Conservation (phyloP, 2,113 vertebrate species). For the Leiothrix lutea region DNA sequence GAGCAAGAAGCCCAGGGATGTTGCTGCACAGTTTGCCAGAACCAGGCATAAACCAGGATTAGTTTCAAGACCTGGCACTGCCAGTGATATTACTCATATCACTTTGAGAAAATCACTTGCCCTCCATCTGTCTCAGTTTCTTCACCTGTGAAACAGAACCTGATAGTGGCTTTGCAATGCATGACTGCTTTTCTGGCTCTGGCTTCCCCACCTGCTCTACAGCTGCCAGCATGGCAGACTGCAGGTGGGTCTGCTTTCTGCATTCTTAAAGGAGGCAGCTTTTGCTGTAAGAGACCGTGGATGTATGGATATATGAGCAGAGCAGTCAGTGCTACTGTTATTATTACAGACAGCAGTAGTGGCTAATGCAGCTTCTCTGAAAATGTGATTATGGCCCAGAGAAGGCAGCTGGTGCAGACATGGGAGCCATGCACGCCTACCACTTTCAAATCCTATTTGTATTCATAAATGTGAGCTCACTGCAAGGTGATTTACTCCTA, state of each 20-base stretch:
- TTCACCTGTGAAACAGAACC: background rate
- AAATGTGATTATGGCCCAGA: background rate
- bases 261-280: background rate
- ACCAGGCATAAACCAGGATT: background rate
- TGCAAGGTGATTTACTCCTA: background rate
- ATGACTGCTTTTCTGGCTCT: background rate
- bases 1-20: background rate
- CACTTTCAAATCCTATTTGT: background rate
- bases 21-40: background rate
- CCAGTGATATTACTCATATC: background rate
- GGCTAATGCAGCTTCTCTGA: background rate
- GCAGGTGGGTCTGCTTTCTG: background rate
- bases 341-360: background rate
- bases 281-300: rapidly evolving
- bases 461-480: background rate
- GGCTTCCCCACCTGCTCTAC: background rate
- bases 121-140: background rate
- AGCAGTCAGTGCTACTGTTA: background rate
- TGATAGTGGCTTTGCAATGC: background rate
- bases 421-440: background rate
- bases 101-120: background rate
- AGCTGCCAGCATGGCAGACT: background rate
- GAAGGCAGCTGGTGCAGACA: background rate
- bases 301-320: background rate
- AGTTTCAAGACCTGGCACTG: background rate